Conservation (phyloP, 2,797 vertebrate genomes). For the Darevskia nairensis region DNA sequence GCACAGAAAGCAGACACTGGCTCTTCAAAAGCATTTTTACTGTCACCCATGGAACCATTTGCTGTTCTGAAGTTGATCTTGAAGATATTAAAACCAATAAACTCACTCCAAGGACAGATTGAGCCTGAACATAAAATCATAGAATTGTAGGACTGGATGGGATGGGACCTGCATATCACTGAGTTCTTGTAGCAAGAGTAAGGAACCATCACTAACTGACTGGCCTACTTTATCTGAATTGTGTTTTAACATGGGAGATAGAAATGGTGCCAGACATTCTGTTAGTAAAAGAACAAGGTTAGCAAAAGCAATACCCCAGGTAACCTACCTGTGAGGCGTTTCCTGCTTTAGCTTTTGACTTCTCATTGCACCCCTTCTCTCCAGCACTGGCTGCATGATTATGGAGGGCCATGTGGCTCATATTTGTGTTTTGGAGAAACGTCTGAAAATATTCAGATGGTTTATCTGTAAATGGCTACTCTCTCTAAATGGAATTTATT, state of each 20-base stretch:
- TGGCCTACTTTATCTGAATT: neutral
- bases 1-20: slow-evolving; percentile 31
- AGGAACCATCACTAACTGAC: neutral
- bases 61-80: neutral
- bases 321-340: neutral
- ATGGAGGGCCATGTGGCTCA: neutral
- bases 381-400: neutral
- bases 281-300: neutral
- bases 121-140: slow-evolving; percentile 14
- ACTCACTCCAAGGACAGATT: slow-evolving; percentile 26
- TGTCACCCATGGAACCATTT: neutral
- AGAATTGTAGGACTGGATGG: slow-evolving; percentile 18
- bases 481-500: neutral
- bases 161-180: neutral
- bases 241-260: neutral
- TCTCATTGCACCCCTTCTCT: neutral
- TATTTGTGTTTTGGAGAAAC: neutral
- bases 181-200: neutral
- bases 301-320: neutral
- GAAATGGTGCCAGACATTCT: neutral
- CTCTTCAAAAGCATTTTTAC: slow-evolving; percentile 22
- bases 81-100: slow-evolving; percentile 41
- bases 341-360: neutral
- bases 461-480: neutral
- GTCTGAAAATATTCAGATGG: neutral